Percentiles rank a stretch among this genome's conserved stretches.
These are phyloP conservation scores for Drosophila dunni DNA, from an alignment of 1,140 invertebrate species.

Conservation along the genomic window DNA sequence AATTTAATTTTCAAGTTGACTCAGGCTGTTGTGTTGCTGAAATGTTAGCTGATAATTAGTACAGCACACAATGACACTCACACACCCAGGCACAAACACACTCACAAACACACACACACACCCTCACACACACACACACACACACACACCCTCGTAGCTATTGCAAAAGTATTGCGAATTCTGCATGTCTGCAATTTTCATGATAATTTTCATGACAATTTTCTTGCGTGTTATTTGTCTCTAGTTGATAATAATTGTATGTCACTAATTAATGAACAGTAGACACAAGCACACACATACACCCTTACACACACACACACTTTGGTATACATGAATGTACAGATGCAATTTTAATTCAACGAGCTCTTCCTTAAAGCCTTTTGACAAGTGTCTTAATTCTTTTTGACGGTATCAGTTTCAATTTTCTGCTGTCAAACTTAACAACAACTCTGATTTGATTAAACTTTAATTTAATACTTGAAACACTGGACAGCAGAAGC, in stretches of 20 bases:
- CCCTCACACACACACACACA: background rate
- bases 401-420: too few species aligned
- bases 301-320: background rate
- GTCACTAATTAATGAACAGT: slow-evolving; percentile 18
- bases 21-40: slow-evolving; percentile 14
- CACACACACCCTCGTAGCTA: background rate
- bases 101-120: background rate
- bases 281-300: background rate
- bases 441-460: too few species aligned
- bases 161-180: slow-evolving; percentile 5
- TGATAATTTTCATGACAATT: slow-evolving; percentile 29
- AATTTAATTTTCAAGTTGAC: slow-evolving; percentile 37
- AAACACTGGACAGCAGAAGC: too few species aligned
- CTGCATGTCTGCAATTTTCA: background rate
- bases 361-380: background rate
- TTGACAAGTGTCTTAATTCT: too few species aligned
- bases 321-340: background rate
- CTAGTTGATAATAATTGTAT: slow-evolving; percentile 32
- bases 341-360: slow-evolving; percentile 2
- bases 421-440: too few species aligned
- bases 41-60: slow-evolving; percentile 40
- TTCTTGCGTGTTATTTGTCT: slow-evolving; percentile 18
- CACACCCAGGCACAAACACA: background rate
- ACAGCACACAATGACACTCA: slow-evolving; percentile 7
- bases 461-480: too few species aligned